These are phyloP conservation scores for Cliona cf. orientalis DNA, from an alignment of 37 sponge, comb jelly and placozoan genomes.

Conservation along the genomic window DNA sequence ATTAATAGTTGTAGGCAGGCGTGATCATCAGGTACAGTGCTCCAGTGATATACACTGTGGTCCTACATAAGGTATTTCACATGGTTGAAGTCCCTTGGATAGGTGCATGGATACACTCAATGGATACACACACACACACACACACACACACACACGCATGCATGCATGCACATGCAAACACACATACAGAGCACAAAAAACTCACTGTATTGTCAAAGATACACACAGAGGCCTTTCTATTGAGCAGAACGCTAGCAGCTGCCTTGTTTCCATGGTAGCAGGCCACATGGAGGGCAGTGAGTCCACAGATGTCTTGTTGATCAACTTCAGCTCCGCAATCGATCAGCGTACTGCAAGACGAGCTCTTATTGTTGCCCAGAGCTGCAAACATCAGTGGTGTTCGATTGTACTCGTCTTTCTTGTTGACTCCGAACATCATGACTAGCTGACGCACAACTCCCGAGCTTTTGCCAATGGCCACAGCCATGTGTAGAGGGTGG, in stretches of 20 bases:
- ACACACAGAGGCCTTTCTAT: constrained; percentile 33
- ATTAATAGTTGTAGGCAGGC: constrained; percentile 53
- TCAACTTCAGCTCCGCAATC: constrained; percentile 60
- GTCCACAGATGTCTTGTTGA: constrained; percentile 51
- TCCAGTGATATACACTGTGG: constrained; percentile 69
- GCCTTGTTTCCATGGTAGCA: constrained; percentile 69
- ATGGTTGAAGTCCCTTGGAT: background rate
- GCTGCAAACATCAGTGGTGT: constrained; percentile 90
- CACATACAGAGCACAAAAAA: background rate
- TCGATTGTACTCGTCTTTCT: constrained; percentile 43
- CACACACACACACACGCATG: background rate
- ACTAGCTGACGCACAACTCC: constrained; percentile 80
- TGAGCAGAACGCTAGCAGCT: constrained; percentile 42
- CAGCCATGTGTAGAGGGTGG: constrained; percentile 79
- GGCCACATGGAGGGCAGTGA: constrained; percentile 79
- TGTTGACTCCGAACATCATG: constrained; percentile 84
- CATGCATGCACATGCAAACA: background rate
- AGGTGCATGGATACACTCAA: background rate
- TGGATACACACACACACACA: background rate
- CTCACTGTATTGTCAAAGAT: constrained; percentile 51
- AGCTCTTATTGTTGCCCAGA: constrained; percentile 54
- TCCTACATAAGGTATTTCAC: constrained; percentile 22
- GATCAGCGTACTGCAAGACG: constrained; percentile 58
- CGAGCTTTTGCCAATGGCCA: constrained; percentile 66
- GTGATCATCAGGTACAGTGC: constrained; percentile 42